Evolutionary conservation across 1,140 invertebrate species (phyloP).

Genomic region (Drosophila equinoxialis): DNA sequence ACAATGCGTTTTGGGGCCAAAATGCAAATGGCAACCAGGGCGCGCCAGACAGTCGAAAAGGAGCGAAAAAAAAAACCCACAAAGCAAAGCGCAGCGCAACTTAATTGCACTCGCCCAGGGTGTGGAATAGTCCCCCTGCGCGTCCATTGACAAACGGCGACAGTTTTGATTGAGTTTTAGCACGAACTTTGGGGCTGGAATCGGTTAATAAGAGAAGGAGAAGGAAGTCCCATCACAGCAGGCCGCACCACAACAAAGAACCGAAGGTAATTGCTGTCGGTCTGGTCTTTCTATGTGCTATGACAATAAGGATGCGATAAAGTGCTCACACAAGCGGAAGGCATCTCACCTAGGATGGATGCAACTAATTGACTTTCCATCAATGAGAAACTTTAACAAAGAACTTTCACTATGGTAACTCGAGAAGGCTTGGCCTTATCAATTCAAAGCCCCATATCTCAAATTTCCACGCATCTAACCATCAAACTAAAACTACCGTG

Average conservation of each 20-base stretch:
- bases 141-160: constrained; percentile 63
- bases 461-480: constrained; percentile 19
- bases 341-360: constrained; percentile 13
- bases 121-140: constrained; percentile 4
- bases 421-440: background rate
- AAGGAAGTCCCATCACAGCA: background rate
- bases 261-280: constrained; percentile 61
- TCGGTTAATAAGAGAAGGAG: constrained; percentile 57
- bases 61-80: constrained; percentile 63
- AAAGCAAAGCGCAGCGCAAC: constrained; percentile 57
- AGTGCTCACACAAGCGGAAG: constrained; percentile 42
- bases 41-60: constrained; percentile 64
- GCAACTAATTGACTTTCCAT: constrained; percentile 53
- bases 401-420: constrained; percentile 13
- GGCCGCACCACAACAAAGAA: constrained; percentile 31
- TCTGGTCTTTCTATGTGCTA: constrained; percentile 11
- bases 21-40: constrained; percentile 68
- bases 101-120: constrained; percentile 59
- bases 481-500: constrained; percentile 28
- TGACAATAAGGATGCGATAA: constrained; percentile 1
- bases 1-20: constrained; percentile 64
- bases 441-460: background rate
- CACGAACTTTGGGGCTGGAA: constrained; percentile 47
- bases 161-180: constrained; percentile 77
- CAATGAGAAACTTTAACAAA: constrained; percentile 3